A percentile compares a stretch with the other conserved stretches of the same genome.
Conservation (phyloP, 1,140 invertebrate species). For the Anthonomus grandis region DNA sequence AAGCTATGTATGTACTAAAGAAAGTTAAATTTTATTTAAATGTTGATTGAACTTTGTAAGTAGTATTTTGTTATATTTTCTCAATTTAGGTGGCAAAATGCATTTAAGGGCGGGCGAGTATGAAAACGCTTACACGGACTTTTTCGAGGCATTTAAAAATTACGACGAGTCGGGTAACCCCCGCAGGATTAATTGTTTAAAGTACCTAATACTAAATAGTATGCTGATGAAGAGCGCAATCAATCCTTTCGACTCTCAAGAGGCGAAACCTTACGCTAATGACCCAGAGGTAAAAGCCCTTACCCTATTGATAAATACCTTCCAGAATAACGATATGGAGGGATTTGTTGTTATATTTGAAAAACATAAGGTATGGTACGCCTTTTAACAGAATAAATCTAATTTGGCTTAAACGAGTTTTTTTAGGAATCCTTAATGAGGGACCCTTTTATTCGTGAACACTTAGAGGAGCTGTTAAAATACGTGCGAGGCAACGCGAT, state of each 20-base stretch:
- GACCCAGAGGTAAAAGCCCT: slow-evolving; percentile 98
- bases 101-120: slow-evolving; percentile 96
- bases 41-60: too few relatives aligned
- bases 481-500: slow-evolving; percentile 96
- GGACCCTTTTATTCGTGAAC: slow-evolving; percentile 97
- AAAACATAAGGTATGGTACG: slow-evolving; percentile 69
- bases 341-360: slow-evolving; percentile 96
- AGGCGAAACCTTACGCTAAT: slow-evolving; percentile 99
- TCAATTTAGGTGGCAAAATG: slow-evolving; percentile 98
- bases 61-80: too few relatives aligned
- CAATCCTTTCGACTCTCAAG: slow-evolving; percentile 99
- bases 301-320: slow-evolving; percentile 96
- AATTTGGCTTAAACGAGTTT: background rate
- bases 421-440: slow-evolving; percentile 84
- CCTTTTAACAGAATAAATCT: background rate
- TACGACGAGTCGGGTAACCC: slow-evolving; percentile 98
- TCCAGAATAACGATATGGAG: slow-evolving; percentile 98
- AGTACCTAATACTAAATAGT: slow-evolving; percentile 97
- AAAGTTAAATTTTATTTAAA: too few relatives aligned
- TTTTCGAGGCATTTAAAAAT: slow-evolving; percentile 99
- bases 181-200: slow-evolving; percentile 93
- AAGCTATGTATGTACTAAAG: too few relatives aligned
- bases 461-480: slow-evolving; percentile 93
- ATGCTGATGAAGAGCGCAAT: slow-evolving; percentile 99
- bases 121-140: slow-evolving; percentile 93